These are phyloP conservation scores for Chironomus tentans DNA, from an alignment of 2,888 invertebrate species.

Conservation along the genomic window DNA sequence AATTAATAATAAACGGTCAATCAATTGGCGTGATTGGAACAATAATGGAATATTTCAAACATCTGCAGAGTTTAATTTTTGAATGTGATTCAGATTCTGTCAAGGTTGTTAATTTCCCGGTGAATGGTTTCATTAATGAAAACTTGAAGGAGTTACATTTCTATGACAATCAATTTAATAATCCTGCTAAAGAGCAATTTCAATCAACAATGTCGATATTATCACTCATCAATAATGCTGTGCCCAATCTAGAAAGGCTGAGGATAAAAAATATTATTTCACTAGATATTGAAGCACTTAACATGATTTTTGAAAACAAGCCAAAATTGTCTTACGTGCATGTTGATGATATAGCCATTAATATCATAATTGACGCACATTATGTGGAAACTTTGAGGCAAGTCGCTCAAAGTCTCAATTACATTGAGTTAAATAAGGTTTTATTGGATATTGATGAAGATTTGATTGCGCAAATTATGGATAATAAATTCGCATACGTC, in stretches of 20 bases:
- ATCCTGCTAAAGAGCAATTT: neutral
- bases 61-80: neutral
- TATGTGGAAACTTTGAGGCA: neutral
- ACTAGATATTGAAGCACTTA: neutral
- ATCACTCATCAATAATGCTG: neutral
- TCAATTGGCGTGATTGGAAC: constrained; percentile 10
- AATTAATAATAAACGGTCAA: constrained; percentile 1
- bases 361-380: neutral
- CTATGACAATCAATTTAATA: neutral
- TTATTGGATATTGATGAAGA: neutral
- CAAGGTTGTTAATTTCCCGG: constrained; percentile 5
- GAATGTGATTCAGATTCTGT: constrained; percentile 9
- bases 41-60: neutral
- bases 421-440: neutral
- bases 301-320: neutral
- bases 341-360: neutral
- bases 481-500: neutral
- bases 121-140: neutral
- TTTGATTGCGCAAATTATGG: neutral
- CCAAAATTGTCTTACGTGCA: neutral
- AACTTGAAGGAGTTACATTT: neutral
- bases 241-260: neutral
- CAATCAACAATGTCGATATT: neutral
- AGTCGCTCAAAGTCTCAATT: neutral
- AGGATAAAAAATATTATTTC: neutral